These are phyloP conservation scores for Hypomesus transpacificus DNA, from an alignment of 2,113 vertebrate genomes.

Conservation along the genomic window DNA sequence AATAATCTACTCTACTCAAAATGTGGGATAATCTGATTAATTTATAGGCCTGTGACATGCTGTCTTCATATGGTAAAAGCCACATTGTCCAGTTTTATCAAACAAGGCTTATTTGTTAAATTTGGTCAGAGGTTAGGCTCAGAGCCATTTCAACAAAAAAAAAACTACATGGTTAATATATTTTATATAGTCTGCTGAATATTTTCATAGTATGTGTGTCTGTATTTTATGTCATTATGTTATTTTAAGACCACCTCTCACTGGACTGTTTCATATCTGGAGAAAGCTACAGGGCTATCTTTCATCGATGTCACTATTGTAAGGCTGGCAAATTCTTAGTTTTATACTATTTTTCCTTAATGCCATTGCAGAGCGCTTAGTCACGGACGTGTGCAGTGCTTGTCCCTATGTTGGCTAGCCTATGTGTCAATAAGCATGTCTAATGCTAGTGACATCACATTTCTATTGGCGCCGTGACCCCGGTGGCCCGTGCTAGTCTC, in stretches of 20 bases:
- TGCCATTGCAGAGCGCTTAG: constrained; percentile 16
- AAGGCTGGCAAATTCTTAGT: neutral
- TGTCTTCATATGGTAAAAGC: too few species aligned
- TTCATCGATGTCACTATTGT: neutral
- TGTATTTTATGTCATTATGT: neutral
- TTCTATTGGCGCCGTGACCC: constrained; percentile 63
- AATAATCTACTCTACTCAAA: too few species aligned
- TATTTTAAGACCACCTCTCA: neutral
- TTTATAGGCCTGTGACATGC: too few species aligned
- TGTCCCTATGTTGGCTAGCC: constrained; percentile 43
- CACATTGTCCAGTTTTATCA: neutral
- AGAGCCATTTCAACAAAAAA: neutral
- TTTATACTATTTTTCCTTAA: constrained; percentile 5
- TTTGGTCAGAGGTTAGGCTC: neutral
- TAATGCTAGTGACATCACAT: constrained; percentile 66
- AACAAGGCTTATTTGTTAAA: neutral
- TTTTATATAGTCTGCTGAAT: neutral
- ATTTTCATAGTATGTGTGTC: neutral
- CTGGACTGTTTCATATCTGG: neutral
- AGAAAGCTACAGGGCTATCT: neutral
- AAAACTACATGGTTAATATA: neutral
- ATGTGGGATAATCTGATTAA: too few species aligned
- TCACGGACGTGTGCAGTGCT: constrained; percentile 15
- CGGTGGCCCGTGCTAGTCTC: constrained; percentile 52
- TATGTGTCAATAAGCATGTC: constrained; percentile 62